Base-by-base conservation (phyloP, 2,797 vertebrate species). In the Amphiprion clarkii region DNA sequence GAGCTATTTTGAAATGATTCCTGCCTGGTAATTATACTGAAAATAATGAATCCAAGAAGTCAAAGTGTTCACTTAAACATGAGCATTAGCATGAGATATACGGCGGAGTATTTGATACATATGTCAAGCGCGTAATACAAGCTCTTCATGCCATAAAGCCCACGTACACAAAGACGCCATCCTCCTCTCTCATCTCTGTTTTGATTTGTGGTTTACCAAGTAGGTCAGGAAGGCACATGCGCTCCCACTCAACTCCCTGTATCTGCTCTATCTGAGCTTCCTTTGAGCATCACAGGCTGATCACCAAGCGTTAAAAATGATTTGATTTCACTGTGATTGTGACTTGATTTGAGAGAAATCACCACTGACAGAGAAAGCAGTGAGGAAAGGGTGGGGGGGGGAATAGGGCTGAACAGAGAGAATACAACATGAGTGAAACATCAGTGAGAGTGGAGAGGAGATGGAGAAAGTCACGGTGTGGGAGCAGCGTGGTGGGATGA, bases 371-470 rank as follows among this genome's bases (percentile, higher is more conserved):
- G 58, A 71, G 66, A 36, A 33, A 58, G 59, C 3, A 5, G 4
- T 2, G 53, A 76, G 67, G 48, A 44, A 53, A 76, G 67, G 39
- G 39, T 39, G 5, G 1, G 5, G 46, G 5, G 1, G 5, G 58
- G 51, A 57, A 52, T 33, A 58, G 23, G 36, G 13, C 7, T 3
- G 76, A 85, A 87, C 73, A 76, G 81, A 87, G 85, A 74, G 87
- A 91, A 82, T 82, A 69, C 74, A 76, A 67, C 76, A 82, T 63
- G 76, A 89, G 81, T 59, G 65, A 79, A 84, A 81, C 81, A 85
- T 85, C 83, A 78, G 78, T 58, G 76, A 55, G 67, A 74, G 71
- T 14, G 62, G 48, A 42, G 71, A 72, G 66, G 82, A 69, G 73
- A 75, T 67, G 68, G 73, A 78, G 79, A 69, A 76, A 81, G 82